These are phyloP conservation scores for Caenorhabditis uteleia DNA, from an alignment of 2,888 invertebrate species.

Conservation along the genomic window DNA sequence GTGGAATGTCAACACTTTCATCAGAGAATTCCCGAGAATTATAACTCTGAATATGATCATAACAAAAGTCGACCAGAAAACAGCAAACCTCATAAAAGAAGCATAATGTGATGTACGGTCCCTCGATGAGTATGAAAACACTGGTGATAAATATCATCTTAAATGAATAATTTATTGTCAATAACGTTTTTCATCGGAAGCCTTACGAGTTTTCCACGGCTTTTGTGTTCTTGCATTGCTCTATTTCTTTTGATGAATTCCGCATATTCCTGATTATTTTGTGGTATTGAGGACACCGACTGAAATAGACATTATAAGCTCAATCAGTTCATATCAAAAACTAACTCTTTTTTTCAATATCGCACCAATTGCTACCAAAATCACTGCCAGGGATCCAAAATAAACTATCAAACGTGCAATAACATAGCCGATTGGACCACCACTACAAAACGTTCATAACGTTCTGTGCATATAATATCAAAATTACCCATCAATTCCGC, in stretches of 20 bases:
- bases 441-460: conserved; percentile 39
- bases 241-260: conserved; percentile 50
- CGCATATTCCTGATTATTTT: conserved; percentile 46
- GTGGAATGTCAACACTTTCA: conserved; percentile 40
- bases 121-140: conserved; percentile 55
- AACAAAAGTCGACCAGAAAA: neutral
- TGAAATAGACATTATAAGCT: conserved; percentile 12
- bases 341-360: conserved; percentile 45
- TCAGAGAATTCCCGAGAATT: conserved; percentile 44
- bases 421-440: conserved; percentile 61
- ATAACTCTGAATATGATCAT: conserved; percentile 14
- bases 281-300: conserved; percentile 42
- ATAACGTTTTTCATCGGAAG: neutral
- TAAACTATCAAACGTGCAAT: conserved; percentile 58
- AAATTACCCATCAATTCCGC: conserved; percentile 60
- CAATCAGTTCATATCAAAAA: neutral
- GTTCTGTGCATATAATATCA: neutral
- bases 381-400: conserved; percentile 55
- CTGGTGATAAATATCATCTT: conserved; percentile 48
- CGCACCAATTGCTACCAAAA: conserved; percentile 55
- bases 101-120: conserved; percentile 61
- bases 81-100: conserved; percentile 55
- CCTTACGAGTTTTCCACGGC: conserved; percentile 40
- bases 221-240: conserved; percentile 42
- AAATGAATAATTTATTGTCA: conserved; percentile 1